Base-by-base conservation (phyloP, 92 coral and sea anemone species). In the Zoanthus sociatus region DNA sequence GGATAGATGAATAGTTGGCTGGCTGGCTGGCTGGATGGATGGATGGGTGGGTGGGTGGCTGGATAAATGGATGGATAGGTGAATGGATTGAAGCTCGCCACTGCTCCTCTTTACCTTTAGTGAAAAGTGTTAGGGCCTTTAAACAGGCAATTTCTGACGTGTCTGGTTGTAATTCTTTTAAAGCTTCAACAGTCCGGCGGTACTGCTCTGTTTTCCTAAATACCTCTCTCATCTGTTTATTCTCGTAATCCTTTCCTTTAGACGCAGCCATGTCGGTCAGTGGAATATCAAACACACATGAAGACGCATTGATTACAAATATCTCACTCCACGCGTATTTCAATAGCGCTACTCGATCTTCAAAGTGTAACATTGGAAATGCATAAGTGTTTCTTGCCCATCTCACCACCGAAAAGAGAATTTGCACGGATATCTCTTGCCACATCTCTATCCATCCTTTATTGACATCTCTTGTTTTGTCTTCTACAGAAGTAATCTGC, bases 81-180 rank as follows among this genome's bases (percentile, higher is more conserved):
- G 4, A 26, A 26, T 26, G 26, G 2, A 37, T 37, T 37, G 42
- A 37, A 37, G 42, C 42, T 37, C 42, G 17, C 69, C 69, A 16
- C 8, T 9, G 9, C 15, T 16, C 47, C 14, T 31, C 30, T 79
- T 77, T 76, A 93, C 96, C 96, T 93, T 89, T 89, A 11, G 96
- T 91, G 78, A 93, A 93, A 30, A 93, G 58, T 50, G 87, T 77
- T 37, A 93, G 91, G 1, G 92, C 93, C 88, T 89, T 93, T n/a
- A 93, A 77, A 79, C 96, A 93, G 42, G 96, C 94, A 74, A 91
- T 78, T 58, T 93, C 96, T n/a, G 96, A 93, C 51, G 89, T 92
- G 53, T 93, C 96, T 5, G 90, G 83, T 48, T 92, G 92, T 47
- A 92, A 76, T 77, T 93, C 96, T 33, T 87, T 88, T 56, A 93